Conservation (phyloP, 2,113 vertebrate genomes). For the Mola mola region DNA sequence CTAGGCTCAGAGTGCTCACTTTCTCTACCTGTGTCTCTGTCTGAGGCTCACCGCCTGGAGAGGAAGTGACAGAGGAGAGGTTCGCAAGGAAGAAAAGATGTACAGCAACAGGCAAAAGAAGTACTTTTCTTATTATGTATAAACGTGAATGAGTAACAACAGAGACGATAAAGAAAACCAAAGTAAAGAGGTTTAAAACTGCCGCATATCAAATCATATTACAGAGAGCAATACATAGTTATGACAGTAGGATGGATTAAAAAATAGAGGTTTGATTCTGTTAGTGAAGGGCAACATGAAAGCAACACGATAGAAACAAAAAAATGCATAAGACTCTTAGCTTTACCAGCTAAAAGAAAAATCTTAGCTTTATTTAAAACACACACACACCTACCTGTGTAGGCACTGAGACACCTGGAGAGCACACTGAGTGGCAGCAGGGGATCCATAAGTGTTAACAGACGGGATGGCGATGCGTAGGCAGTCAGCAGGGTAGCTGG, state of each 20-base stretch:
- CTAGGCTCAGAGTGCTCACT: constrained; percentile 82
- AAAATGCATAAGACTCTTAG: too few species aligned
- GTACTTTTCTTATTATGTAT: constrained; percentile 8
- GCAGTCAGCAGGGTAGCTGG: constrained; percentile 88
- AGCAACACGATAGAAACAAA: neutral
- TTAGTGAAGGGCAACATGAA: constrained; percentile 5
- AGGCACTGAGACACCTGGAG: constrained; percentile 89
- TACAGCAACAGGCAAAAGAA: neutral
- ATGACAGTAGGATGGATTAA: constrained; percentile 8
- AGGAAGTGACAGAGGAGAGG: neutral
- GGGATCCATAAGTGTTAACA: constrained; percentile 92
- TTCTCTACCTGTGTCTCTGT: constrained; percentile 81
- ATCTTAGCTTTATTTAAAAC: too few species aligned
- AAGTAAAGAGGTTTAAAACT: constrained; percentile 8
- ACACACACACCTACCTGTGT: constrained; percentile 80
- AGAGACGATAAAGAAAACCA: constrained; percentile 22
- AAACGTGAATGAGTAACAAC: constrained; percentile 27
- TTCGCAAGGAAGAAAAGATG: constrained; percentile 5
- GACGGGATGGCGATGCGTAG: constrained; percentile 90
- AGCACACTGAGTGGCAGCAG: constrained; percentile 91
- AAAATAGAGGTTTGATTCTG: constrained; percentile 15
- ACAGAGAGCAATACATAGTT: neutral
- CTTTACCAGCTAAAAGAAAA: too few species aligned
- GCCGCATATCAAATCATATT: constrained; percentile 12
- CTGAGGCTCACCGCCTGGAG: constrained; percentile 79